A percentile compares a stretch with the other conserved stretches of the same genome.
phyloP scores from a whole-genome alignment of 2,113 vertebrate genomes.

The Ophiodon elongatus region DNA sequence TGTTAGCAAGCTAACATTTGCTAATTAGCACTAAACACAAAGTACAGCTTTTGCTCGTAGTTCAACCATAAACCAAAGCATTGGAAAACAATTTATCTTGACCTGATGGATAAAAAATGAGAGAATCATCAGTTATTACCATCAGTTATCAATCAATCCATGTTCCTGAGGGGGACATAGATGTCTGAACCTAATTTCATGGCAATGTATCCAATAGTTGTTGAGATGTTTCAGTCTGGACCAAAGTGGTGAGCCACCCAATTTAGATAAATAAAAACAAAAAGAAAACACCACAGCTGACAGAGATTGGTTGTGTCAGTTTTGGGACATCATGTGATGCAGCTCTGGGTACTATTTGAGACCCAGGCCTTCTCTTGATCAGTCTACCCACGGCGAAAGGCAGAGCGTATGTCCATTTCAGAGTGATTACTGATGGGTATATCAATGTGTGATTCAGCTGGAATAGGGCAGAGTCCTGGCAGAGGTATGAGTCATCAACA shows the following conservation, averaged over 20 bases:
- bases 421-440: constrained; percentile 37
- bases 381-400: constrained; percentile 24
- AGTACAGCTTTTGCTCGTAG: not conserved
- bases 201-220: too few relatives aligned
- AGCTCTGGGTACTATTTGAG: not conserved
- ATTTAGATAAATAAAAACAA: not conserved
- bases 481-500: constrained; percentile 67
- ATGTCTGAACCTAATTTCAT: not conserved
- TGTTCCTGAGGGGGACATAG: not conserved
- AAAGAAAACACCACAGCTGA: not conserved
- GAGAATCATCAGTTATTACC: not conserved
- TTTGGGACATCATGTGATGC: not conserved
- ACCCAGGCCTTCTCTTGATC: not conserved
- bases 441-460: constrained; percentile 50
- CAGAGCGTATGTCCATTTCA: constrained; percentile 35
- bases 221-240: not conserved
- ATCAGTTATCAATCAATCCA: not conserved
- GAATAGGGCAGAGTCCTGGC: constrained; percentile 54
- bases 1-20: not conserved
- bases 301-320: not conserved
- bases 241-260: not conserved
- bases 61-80: not conserved
- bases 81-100: not conserved
- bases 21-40: not conserved
- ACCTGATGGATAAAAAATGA: not conserved